A percentile compares a stretch with the other conserved stretches of the same genome.
These are phyloP conservation scores for Anneissia japonica DNA, from an alignment of 35 echinoderm and acorn worm genomes.

Conservation along the genomic window DNA sequence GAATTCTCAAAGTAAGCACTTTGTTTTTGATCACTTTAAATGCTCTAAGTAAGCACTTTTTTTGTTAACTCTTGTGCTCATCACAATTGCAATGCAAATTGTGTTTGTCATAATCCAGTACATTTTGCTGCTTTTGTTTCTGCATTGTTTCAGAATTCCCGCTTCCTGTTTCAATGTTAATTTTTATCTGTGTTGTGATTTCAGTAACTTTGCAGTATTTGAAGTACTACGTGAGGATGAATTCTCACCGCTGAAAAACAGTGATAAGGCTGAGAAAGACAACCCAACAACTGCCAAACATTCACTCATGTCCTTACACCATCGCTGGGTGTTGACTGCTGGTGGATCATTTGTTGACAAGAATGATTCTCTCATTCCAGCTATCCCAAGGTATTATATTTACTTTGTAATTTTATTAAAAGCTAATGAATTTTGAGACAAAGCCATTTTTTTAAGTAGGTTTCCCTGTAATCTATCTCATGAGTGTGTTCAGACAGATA, in stretches of 20 bases:
- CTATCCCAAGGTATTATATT: constrained; percentile 76
- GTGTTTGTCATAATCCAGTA: too few relatives aligned
- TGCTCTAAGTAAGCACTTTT: too few relatives aligned
- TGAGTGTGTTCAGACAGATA: too few relatives aligned
- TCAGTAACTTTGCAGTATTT: constrained; percentile 91
- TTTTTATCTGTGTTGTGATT: neutral
- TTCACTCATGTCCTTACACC: constrained; percentile 85
- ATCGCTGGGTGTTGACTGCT: constrained; percentile 84
- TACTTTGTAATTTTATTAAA: too few relatives aligned
- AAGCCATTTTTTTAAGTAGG: too few relatives aligned
- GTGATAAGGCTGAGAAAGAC: constrained; percentile 87
- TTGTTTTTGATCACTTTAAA: neutral
- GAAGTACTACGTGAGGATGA: constrained; percentile 92
- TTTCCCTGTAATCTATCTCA: too few relatives aligned
- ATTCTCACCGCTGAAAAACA: constrained; percentile 98
- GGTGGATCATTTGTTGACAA: constrained; percentile 77
- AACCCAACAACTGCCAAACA: constrained; percentile 87
- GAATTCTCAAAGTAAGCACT: constrained; percentile 76
- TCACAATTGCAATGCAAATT: too few relatives aligned
- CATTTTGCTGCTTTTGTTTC: neutral
- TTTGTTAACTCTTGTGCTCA: too few relatives aligned
- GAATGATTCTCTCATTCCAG: constrained; percentile 83
- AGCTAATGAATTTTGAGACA: too few relatives aligned
- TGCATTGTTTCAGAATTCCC: neutral
- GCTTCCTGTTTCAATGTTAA: neutral